Conservation (phyloP, 2,113 vertebrate species). For the Forbesichthys papilliferus region DNA sequence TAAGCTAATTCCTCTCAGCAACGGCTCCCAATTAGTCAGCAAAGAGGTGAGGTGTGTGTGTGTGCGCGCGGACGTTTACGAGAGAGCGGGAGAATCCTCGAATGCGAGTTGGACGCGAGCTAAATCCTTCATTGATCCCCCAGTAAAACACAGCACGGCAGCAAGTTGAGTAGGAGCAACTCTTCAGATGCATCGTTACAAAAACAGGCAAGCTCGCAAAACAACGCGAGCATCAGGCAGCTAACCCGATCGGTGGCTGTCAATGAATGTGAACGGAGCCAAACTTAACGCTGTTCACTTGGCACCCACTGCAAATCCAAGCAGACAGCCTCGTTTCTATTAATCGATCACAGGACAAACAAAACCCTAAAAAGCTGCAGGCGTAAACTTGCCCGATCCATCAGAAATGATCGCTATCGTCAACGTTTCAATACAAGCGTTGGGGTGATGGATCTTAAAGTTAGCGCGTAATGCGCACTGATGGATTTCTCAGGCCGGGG, state of each 20-base stretch:
- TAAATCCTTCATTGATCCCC: constrained; percentile 67
- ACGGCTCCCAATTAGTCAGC: constrained; percentile 63
- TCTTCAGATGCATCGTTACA: constrained; percentile 63
- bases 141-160: constrained; percentile 45
- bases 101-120: constrained; percentile 34
- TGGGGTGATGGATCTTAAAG: constrained; percentile 65
- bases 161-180: constrained; percentile 60
- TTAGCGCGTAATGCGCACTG: constrained; percentile 49
- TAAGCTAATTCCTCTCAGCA: constrained; percentile 47
- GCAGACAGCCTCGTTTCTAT: constrained; percentile 61
- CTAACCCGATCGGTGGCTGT: constrained; percentile 1
- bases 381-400: constrained; percentile 47
- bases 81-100: constrained; percentile 30
- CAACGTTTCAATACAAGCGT: constrained; percentile 63
- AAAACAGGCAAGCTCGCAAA: constrained; percentile 47
- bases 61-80: background rate
- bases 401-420: constrained; percentile 60
- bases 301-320: constrained; percentile 20
- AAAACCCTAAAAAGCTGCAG: constrained; percentile 23
- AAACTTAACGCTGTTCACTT: constrained; percentile 23
- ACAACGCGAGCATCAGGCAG: constrained; percentile 36
- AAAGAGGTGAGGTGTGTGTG: constrained; percentile 30
- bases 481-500: constrained; percentile 65
- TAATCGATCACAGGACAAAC: constrained; percentile 58
- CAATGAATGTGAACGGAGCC: constrained; percentile 31